A percentile compares a stretch with the other conserved stretches of the same genome.
phyloP scores from a whole-genome alignment of 92 coral and sea anemone species.

The Plumapathes pennacea region DNA sequence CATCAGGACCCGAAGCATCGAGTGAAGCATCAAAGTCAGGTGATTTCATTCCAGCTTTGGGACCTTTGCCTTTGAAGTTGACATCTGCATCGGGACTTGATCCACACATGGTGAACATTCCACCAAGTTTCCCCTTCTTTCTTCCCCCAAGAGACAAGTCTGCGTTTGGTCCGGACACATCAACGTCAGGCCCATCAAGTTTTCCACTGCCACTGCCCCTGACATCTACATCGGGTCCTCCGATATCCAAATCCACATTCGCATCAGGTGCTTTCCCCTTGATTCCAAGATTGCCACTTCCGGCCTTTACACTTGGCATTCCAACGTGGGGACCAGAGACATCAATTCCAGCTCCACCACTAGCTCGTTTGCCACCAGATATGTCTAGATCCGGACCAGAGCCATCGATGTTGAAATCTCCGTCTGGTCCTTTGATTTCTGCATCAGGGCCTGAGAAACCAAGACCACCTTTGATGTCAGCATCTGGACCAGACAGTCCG shows the following conservation, averaged over 20 bases:
- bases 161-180: conserved; percentile 14
- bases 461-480: not conserved
- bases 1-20: not conserved
- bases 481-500: too few relatives aligned
- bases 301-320: too few relatives aligned
- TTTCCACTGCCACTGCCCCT: conserved; percentile 12
- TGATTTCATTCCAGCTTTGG: not conserved
- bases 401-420: conserved; percentile 7
- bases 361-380: not conserved
- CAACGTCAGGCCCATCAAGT: conserved; percentile 13
- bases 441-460: not conserved
- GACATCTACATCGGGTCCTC: conserved; percentile 8
- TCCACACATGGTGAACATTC: conserved; percentile 4
- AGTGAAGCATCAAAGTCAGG: conserved; percentile 3
- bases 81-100: too few relatives aligned
- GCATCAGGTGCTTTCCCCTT: too few relatives aligned
- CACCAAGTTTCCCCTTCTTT: too few relatives aligned
- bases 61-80: too few relatives aligned
- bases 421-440: conserved; percentile 19
- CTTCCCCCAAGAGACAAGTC: too few relatives aligned
- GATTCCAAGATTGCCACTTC: too few relatives aligned
- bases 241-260: too few relatives aligned
- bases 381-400: conserved; percentile 1
- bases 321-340: conserved; percentile 21
- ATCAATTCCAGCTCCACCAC: not conserved